Percentiles rank a stretch among this genome's conserved stretches.
Evolutionary conservation across 1,140 invertebrate genomes (phyloP).

Genomic region (Nasonia giraulti): DNA sequence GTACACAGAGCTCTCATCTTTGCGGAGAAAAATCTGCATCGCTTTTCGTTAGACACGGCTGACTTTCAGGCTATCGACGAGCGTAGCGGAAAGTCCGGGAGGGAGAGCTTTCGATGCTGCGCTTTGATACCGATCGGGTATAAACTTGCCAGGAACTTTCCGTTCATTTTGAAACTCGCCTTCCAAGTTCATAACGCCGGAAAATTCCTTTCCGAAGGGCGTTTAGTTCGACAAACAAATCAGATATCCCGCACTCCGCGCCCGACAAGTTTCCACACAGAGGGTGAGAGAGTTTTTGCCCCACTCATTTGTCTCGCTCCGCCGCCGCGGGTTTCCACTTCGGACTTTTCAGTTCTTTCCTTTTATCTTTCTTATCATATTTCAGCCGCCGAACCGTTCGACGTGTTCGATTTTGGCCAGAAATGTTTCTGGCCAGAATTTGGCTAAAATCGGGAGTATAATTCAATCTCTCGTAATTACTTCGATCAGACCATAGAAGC

Average conservation of each 20-base stretch:
- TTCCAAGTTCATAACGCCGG: slow-evolving; percentile 40
- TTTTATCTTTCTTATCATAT: slow-evolving; percentile 18
- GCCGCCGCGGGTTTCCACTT: neutral
- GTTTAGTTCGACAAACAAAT: slow-evolving; percentile 51
- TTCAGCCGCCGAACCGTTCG: neutral
- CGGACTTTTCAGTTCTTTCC: neutral
- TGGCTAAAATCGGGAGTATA: too few species aligned
- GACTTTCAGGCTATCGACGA: neutral
- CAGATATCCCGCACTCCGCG: slow-evolving; percentile 20
- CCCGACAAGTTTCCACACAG: slow-evolving; percentile 27
- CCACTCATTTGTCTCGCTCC: neutral
- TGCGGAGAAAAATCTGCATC: neutral
- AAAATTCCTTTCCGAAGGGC: slow-evolving; percentile 41
- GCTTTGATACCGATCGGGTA: slow-evolving; percentile 33
- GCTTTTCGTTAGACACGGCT: neutral
- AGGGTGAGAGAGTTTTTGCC: neutral
- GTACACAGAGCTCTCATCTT: too few species aligned
- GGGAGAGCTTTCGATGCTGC: slow-evolving; percentile 17
- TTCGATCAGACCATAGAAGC: neutral
- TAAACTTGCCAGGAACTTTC: slow-evolving; percentile 25
- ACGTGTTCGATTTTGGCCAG: too few species aligned
- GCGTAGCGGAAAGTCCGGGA: neutral
- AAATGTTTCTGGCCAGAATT: too few species aligned
- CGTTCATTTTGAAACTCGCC: slow-evolving; percentile 35
- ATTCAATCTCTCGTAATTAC: neutral